Evolutionary conservation across 2,797 vertebrate genomes (phyloP).

Genomic region (Gymnothorax javanicus): DNA sequence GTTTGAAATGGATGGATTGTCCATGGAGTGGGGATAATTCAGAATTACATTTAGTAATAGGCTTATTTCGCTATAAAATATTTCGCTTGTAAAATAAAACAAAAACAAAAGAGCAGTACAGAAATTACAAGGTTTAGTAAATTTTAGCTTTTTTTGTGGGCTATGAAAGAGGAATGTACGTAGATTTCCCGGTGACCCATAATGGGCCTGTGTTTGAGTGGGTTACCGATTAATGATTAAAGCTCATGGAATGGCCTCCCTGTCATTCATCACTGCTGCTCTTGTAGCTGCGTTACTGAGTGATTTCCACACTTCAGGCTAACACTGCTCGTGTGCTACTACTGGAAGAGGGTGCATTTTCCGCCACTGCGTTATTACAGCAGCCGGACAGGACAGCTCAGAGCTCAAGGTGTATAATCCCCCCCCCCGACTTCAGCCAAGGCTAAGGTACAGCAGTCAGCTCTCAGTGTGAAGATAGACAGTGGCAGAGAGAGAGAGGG

Average conservation of each 20-base stretch:
- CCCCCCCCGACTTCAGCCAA: neutral
- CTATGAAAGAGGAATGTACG: neutral
- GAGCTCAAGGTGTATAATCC: neutral
- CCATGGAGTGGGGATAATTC: neutral
- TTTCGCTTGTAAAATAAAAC: neutral
- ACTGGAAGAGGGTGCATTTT: neutral
- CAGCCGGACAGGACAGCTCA: neutral
- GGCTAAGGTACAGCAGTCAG: neutral
- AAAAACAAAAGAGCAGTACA: neutral
- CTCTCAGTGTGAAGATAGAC: neutral
- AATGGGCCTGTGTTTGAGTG: neutral
- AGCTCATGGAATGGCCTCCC: neutral
- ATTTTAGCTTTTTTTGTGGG: neutral
- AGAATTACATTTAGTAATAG: neutral
- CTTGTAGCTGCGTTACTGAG: neutral
- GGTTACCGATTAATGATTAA: neutral
- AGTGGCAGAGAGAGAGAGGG: neutral
- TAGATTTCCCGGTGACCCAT: neutral
- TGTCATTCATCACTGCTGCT: neutral
- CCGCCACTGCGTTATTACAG: neutral
- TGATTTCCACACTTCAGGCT: too few species aligned
- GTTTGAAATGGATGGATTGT: neutral
- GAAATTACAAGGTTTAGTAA: neutral
- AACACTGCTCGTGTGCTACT: neutral
- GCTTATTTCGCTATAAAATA: too few species aligned